These are phyloP conservation scores for Hypsopygia costalis DNA, from an alignment of 2,888 invertebrate species.

Conservation along the genomic window DNA sequence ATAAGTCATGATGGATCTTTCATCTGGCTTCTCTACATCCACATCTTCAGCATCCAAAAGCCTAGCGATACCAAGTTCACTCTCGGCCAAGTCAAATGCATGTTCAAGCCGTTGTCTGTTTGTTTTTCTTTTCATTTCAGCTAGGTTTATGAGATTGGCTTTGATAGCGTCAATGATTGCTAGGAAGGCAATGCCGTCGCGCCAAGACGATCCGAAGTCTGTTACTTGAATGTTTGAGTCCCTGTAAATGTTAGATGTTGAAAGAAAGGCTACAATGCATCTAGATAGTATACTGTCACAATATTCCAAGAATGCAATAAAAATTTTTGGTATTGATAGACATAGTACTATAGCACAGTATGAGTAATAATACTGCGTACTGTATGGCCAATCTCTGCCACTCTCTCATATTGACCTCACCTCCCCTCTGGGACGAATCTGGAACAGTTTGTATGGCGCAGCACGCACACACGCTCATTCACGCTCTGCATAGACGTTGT, in stretches of 20 bases:
- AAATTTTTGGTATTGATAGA: no score
- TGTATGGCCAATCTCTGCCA: no score
- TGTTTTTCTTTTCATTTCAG: conserved; percentile 86
- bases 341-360: no score
- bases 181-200: conserved; percentile 97
- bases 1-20: conserved; percentile 99
- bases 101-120: conserved; percentile 93
- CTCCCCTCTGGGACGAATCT: no score
- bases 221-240: conserved; percentile 92
- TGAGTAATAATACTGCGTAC: no score
- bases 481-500: no score
- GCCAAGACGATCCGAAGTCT: conserved; percentile 97
- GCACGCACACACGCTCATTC: no score
- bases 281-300: no score
- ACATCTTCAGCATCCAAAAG: conserved; percentile 97
- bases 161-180: conserved; percentile 97
- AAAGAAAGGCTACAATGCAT: no score
- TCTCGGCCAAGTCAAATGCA: conserved; percentile 96
- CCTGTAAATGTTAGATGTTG: conserved; percentile 80
- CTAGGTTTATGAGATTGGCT: conserved; percentile 94
- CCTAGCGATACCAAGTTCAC: conserved; percentile 93
- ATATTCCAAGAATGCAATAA: no score
- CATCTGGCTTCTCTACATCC: conserved; percentile 97
- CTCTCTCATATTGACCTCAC: no score
- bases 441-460: no score